Conservation (phyloP, 2,797 vertebrate genomes). For the Pseudochirops corinnae region DNA sequence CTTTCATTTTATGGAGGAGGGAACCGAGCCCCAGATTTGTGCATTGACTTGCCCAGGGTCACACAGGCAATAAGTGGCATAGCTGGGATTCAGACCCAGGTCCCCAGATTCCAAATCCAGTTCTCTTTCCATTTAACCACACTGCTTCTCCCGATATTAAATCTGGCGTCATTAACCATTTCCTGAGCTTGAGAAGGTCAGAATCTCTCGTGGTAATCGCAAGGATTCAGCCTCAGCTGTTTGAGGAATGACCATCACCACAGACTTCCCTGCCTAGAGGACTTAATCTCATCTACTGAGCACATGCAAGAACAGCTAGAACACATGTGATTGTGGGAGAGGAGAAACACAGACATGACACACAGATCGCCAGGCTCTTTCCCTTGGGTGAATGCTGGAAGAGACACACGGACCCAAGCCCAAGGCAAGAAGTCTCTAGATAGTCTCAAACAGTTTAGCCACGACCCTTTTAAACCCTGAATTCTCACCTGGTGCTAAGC, state of each 20-base stretch:
- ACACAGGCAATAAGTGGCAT: neutral
- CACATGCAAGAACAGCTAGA: neutral
- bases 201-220: neutral
- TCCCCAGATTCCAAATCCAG: neutral
- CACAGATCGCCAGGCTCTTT: neutral
- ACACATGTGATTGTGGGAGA: neutral
- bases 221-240: neutral
- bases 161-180: neutral
- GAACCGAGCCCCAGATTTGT: neutral
- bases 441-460: neutral
- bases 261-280: neutral
- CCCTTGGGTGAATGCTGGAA: neutral
- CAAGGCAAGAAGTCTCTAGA: neutral
- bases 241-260: neutral
- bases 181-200: neutral
- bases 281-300: neutral
- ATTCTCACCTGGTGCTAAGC: neutral
- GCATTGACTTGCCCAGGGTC: neutral
- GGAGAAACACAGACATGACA: neutral
- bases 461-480: neutral
- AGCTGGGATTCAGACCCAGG: neutral
- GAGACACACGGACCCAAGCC: neutral
- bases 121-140: neutral
- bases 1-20: neutral
- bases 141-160: neutral